These are phyloP conservation scores for Pachyseris speciosa DNA, from an alignment of 64 coral and sea anemone species.

Conservation along the genomic window DNA sequence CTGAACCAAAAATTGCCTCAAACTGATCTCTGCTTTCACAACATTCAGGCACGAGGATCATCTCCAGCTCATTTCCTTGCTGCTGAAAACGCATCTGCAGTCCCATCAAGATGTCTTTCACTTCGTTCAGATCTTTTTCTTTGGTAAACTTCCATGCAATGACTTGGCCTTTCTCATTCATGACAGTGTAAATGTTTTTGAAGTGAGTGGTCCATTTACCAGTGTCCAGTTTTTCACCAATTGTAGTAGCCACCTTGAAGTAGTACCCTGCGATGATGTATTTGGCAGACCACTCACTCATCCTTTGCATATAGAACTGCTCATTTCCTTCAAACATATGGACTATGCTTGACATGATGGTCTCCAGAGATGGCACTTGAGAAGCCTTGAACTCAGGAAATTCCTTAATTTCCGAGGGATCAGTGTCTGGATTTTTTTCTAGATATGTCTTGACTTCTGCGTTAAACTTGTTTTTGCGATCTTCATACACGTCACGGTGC, in stretches of 20 bases:
- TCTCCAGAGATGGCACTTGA: conserved; percentile 67
- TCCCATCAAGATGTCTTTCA: conserved; percentile 5
- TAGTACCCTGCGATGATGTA: conserved; percentile 57
- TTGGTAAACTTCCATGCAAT: conserved; percentile 70
- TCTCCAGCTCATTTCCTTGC: conserved; percentile 36
- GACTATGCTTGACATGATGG: conserved; percentile 51
- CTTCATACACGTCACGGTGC: conserved; percentile 40
- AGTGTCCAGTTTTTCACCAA: conserved; percentile 5
- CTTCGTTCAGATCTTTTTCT: conserved; percentile 24
- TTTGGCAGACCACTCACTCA: conserved; percentile 68
- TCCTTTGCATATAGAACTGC: conserved; percentile 56
- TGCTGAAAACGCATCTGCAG: conserved; percentile 49
- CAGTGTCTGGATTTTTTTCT: conserved; percentile 6
- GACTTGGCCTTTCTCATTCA: conserved; percentile 80
- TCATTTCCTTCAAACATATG: conserved; percentile 54
- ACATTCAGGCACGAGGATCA: conserved; percentile 73
- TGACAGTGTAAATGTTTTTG: conserved; percentile 56
- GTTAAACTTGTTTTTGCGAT: conserved; percentile 58
- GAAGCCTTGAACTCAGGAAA: conserved; percentile 71
- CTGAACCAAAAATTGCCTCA: conserved; percentile 30
- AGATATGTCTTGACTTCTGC: conserved; percentile 31
- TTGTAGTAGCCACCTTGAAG: conserved; percentile 57
- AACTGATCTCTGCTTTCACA: conserved; percentile 28
- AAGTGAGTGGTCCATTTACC: conserved; percentile 52
- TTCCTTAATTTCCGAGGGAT: neutral